Conservation (phyloP, 2,797 vertebrate genomes). For the Pseudochaenichthys georgianus region DNA sequence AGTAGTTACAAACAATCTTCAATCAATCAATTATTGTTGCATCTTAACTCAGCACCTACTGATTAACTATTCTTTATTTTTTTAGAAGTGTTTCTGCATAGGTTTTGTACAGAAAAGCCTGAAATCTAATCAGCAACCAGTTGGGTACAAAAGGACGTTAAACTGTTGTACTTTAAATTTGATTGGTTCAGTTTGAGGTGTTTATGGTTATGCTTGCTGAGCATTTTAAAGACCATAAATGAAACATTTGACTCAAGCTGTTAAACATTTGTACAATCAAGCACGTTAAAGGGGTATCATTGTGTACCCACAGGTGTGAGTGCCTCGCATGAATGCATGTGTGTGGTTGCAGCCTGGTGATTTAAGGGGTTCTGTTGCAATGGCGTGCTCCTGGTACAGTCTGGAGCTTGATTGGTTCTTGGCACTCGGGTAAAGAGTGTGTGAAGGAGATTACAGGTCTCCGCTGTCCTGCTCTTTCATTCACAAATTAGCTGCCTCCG, state of each 20-base stretch:
- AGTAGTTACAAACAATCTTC: no score
- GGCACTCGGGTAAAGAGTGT: constrained; percentile 42
- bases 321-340: not conserved
- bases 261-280: not conserved
- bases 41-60: not conserved
- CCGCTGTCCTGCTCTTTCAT: constrained; percentile 56
- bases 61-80: not conserved
- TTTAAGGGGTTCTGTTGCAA: constrained; percentile 45
- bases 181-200: not conserved
- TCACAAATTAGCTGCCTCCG: constrained; percentile 63
- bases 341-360: constrained; percentile 29
- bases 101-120: not conserved
- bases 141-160: not conserved
- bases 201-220: not conserved
- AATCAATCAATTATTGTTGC: no score
- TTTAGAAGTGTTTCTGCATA: not conserved
- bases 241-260: not conserved
- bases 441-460: constrained; percentile 65
- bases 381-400: constrained; percentile 33
- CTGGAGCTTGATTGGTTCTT: constrained; percentile 49
- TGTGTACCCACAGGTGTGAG: not conserved
- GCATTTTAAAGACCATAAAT: not conserved
- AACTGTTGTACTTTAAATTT: not conserved
- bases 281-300: not conserved
- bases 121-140: not conserved